phyloP scores from a whole-genome alignment of 64 coral and sea anemone genomes.

The Montipora capricornis region DNA sequence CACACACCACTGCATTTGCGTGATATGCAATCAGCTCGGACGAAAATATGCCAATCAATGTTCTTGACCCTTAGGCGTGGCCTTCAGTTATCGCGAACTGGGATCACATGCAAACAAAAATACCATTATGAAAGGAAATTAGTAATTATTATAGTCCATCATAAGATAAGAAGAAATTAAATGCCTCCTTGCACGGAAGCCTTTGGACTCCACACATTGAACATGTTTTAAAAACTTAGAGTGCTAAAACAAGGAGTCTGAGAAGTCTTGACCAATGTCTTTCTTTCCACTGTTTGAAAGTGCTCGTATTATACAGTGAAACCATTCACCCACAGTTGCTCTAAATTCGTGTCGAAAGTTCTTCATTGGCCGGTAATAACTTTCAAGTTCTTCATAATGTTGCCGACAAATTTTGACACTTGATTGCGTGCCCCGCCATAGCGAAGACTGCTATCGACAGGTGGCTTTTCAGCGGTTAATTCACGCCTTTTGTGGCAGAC shows the following conservation, averaged over 20 bases:
- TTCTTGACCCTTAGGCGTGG: conserved; percentile 5
- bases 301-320: not conserved
- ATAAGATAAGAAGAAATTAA: not conserved
- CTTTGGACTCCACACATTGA: not conserved
- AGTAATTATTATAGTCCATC: not conserved
- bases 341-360: not conserved
- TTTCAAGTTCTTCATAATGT: not conserved
- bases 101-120: conserved; percentile 6
- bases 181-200: not conserved
- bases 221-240: not conserved
- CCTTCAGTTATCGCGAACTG: not conserved
- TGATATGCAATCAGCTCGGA: not conserved
- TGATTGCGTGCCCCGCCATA: not conserved
- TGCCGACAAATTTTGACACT: not conserved
- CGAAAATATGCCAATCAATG: not conserved
- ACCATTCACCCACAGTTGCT: too few relatives aligned
- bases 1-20: not conserved
- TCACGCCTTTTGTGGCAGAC: not conserved
- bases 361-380: not conserved
- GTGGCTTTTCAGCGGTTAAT: not conserved
- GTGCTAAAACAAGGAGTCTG: not conserved
- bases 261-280: not conserved
- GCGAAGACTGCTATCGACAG: conserved; percentile 8
- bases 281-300: not conserved
- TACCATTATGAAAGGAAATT: not conserved